phyloP scores from a whole-genome alignment of 1,140 invertebrate genomes.

The Holcopasites calliopsidis region DNA sequence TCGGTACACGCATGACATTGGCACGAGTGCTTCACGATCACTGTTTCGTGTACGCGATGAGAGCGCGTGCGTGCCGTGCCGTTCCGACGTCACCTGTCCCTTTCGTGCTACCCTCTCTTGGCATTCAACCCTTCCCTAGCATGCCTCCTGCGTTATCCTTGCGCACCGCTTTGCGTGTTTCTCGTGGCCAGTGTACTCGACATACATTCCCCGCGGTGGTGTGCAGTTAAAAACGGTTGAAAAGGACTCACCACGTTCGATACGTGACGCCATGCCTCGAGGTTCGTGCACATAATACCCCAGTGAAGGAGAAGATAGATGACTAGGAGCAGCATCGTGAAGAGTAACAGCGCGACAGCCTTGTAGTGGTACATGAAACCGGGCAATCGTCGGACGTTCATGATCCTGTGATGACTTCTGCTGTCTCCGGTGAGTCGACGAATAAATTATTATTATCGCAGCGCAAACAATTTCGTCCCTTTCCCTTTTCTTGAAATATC shows the following conservation, averaged over 20 bases:
- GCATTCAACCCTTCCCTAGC: not conserved
- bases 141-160: not conserved
- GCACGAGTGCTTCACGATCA: not conserved
- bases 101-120: conserved; percentile 1
- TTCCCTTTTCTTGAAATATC: not conserved
- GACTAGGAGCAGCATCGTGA: conserved; percentile 60
- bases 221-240: not conserved
- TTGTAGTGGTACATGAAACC: conserved; percentile 75
- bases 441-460: not conserved
- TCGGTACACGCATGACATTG: not conserved
- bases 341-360: conserved; percentile 55
- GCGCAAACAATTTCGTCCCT: not conserved
- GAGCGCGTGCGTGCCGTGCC: conserved; percentile 53
- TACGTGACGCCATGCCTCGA: conserved; percentile 80
- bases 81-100: not conserved
- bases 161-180: too few relatives aligned
- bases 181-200: too few relatives aligned
- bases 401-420: conserved; percentile 36
- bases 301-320: conserved; percentile 80
- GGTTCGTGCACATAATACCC: conserved; percentile 82
- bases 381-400: conserved; percentile 73
- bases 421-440: conserved; percentile 9
- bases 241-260: conserved; percentile 79
- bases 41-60: conserved; percentile 3
- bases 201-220: too few relatives aligned